A percentile compares a stretch with the other conserved stretches of the same genome.
Conservation (phyloP, 2,113 vertebrate genomes). For the Tyrannus savana region DNA sequence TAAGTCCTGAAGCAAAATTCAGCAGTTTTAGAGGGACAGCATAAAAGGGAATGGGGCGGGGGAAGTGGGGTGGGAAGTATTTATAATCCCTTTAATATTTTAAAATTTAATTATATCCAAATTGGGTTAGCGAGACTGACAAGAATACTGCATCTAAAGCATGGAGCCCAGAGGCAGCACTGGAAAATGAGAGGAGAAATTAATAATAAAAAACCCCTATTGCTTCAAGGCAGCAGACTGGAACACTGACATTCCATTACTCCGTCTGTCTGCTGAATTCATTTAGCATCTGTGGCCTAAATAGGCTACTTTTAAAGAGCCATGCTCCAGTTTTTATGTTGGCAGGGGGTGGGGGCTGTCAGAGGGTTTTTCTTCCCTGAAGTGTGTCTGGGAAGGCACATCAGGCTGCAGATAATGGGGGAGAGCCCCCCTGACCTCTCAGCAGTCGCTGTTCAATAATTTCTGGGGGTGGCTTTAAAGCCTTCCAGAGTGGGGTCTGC, state of each 20-base stretch:
- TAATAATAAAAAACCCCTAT: constrained; percentile 70
- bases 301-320: constrained; percentile 72
- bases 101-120: constrained; percentile 75
- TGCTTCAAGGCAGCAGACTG: constrained; percentile 76
- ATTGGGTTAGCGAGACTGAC: constrained; percentile 70
- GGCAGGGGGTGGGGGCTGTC: constrained; percentile 22
- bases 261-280: constrained; percentile 77
- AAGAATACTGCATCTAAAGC: constrained; percentile 64
- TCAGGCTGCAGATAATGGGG: not conserved
- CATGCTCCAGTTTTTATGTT: constrained; percentile 55
- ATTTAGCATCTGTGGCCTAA: constrained; percentile 78
- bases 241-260: constrained; percentile 77
- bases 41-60: constrained; percentile 24
- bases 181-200: constrained; percentile 75
- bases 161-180: constrained; percentile 68
- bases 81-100: constrained; percentile 72
- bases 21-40: constrained; percentile 58
- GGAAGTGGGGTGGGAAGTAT: constrained; percentile 52
- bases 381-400: not conserved
- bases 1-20: constrained; percentile 57
- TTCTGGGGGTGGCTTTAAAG: not conserved
- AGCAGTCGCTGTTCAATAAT: not conserved
- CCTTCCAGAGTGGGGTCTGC: not conserved
- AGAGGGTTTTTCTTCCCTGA: constrained; percentile 23
- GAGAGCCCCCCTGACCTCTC: not conserved